A percentile compares a stretch with the other conserved stretches of the same genome.
Evolutionary conservation across 2,113 vertebrate species (phyloP).

Genomic region (Conger conger): DNA sequence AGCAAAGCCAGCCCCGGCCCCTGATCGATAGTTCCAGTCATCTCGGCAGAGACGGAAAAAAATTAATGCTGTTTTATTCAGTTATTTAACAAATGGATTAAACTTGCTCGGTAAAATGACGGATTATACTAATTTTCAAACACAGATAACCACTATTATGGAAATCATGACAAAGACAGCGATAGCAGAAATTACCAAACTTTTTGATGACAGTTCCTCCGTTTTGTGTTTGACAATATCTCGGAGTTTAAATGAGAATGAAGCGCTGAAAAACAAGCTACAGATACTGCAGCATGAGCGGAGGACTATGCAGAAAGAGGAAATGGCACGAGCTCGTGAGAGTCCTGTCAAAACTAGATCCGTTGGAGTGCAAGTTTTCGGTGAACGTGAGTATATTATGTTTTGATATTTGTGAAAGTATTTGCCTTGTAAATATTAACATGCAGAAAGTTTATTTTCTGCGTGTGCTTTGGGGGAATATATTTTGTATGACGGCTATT

Average conservation of each 20-base stretch:
- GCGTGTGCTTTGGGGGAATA: too few species aligned
- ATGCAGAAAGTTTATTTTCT: too few species aligned
- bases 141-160: constrained; percentile 63
- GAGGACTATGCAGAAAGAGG: constrained; percentile 53
- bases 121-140: constrained; percentile 52
- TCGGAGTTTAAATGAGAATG: constrained; percentile 61
- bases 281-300: constrained; percentile 58
- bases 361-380: too few species aligned
- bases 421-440: too few species aligned
- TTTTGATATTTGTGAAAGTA: too few species aligned
- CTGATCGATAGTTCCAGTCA: too few species aligned
- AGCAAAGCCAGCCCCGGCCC: too few species aligned
- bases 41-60: too few species aligned
- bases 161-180: constrained; percentile 63
- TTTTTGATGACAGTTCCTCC: constrained; percentile 61
- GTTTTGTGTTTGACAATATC: constrained; percentile 59
- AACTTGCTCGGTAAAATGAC: constrained; percentile 45
- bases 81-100: neutral
- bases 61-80: neutral
- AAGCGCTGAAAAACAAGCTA: constrained; percentile 48
- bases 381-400: too few species aligned
- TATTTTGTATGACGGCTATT: too few species aligned
- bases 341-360: too few species aligned
- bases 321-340: constrained; percentile 39
- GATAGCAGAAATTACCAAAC: constrained; percentile 59